phyloP scores from a whole-genome alignment of 92 coral and sea anemone genomes.

The Phymanthus crucifer region DNA sequence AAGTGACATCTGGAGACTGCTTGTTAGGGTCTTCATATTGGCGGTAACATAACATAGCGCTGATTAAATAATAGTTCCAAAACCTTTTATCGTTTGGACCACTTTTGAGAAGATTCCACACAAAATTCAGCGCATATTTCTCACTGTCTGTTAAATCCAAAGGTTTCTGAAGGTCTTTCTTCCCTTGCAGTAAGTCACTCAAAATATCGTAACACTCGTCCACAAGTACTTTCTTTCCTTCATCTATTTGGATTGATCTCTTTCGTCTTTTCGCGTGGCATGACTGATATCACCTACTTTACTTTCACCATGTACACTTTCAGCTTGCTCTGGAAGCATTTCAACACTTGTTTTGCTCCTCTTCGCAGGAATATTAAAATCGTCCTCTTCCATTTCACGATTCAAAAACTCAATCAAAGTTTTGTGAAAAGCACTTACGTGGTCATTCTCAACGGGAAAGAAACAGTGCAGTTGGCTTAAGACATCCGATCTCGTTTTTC shows the following conservation, averaged over 20 bases:
- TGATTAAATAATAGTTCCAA: neutral
- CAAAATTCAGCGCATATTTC: neutral
- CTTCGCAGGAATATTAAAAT: conserved; percentile 19
- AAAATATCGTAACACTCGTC: conserved; percentile 5
- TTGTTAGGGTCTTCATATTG: neutral
- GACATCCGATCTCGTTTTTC: conserved; percentile 4
- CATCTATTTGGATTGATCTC: too few relatives aligned
- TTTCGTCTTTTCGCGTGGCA: too few relatives aligned
- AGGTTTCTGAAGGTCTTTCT: neutral
- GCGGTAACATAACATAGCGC: neutral
- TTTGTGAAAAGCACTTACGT: conserved; percentile 16
- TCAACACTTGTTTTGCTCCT: too few relatives aligned
- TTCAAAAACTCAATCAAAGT: conserved; percentile 8
- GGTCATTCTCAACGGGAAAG: conserved; percentile 21
- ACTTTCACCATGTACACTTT: too few relatives aligned
- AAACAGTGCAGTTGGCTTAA: conserved; percentile 3
- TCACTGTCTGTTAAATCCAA: conserved; percentile 6
- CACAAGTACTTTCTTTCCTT: conserved; percentile 5
- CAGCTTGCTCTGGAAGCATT: too few relatives aligned
- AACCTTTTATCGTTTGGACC: neutral
- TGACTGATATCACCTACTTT: too few relatives aligned
- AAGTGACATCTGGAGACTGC: neutral
- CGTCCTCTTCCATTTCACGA: neutral
- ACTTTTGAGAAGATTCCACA: neutral
- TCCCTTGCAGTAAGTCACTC: neutral